These are phyloP conservation scores for Hecatera dysodea DNA, from an alignment of 2,888 invertebrate genomes.

Conservation along the genomic window DNA sequence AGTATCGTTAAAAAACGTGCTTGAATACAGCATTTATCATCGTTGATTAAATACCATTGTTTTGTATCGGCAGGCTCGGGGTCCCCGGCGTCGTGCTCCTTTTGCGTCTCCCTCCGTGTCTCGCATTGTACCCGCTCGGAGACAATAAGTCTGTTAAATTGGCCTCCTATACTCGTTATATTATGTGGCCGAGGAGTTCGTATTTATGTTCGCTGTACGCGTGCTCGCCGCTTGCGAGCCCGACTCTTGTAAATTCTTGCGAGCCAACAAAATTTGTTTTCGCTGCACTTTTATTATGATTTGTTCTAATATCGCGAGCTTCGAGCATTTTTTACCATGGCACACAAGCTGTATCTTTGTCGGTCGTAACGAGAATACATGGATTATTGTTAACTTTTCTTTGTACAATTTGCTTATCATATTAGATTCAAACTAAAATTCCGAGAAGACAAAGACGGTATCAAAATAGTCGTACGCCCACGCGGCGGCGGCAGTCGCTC, in stretches of 20 bases:
- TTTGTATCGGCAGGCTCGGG: slow-evolving; percentile 89
- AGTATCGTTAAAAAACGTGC: slow-evolving; percentile 90
- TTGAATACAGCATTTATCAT: slow-evolving; percentile 91
- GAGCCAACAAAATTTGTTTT: slow-evolving; percentile 76
- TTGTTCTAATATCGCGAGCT: slow-evolving; percentile 66
- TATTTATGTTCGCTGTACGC: slow-evolving; percentile 81
- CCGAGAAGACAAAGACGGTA: slow-evolving; percentile 70
- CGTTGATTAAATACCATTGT: slow-evolving; percentile 91
- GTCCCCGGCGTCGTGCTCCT: slow-evolving; percentile 84
- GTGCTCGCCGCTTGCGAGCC: slow-evolving; percentile 78
- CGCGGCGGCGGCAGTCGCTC: slow-evolving; percentile 62
- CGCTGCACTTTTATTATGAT: slow-evolving; percentile 69
- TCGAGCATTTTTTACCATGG: slow-evolving; percentile 57
- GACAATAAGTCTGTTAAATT: slow-evolving; percentile 91
- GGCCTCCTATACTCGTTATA: slow-evolving; percentile 86
- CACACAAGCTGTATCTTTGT: slow-evolving; percentile 50
- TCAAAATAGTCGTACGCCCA: slow-evolving; percentile 76
- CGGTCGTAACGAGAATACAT: slow-evolving; percentile 56
- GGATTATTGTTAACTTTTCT: slow-evolving; percentile 60
- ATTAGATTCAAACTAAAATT: slow-evolving; percentile 68
- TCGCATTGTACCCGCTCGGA: slow-evolving; percentile 88
- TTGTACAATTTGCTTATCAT: slow-evolving; percentile 70
- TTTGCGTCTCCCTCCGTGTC: slow-evolving; percentile 85
- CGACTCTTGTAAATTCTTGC: slow-evolving; percentile 80
- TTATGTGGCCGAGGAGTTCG: slow-evolving; percentile 79